Evolutionary conservation across 1,140 invertebrate species (phyloP), one percentile per base, ranked within the genome.

Genomic region (Microplitis demolitor): DNA sequence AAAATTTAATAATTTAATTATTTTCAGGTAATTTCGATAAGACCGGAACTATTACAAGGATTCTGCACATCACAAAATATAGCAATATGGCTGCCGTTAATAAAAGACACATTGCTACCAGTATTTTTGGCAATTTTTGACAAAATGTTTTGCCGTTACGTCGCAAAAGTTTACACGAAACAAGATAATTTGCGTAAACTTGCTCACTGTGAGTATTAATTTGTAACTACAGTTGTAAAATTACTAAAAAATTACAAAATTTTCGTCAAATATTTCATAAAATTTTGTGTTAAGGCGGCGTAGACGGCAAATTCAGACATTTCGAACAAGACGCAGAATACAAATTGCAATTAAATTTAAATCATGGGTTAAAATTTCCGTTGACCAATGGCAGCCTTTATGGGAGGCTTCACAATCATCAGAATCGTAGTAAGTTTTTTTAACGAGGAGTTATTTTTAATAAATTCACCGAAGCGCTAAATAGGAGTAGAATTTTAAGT

Each of bases 301-400:
- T 90, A 54, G 88, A 90, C 74, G 89, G 89, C 11, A 90, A 90
- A 78, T 90, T 90, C 78, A 82, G 89, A 9, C 88, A 87, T 13
- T 89, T 89, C 68, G 87, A 83, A 58, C 85, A 85, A 53, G 83
- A 85, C 67, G 77, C 80, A 54, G 84, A 84, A 63, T 83, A 86
- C 70, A 84, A 84, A 73, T 73, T 84, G 11, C 83, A 87, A 66
- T 74, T 85, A 80, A 88, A 87, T 75, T 78, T 81, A 68, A 85
- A 86, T 70, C 80, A 85, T 31, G 86, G 88, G 13, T 82, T 88
- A 14, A 89, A 90, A 73, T 91, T 91, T 77, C 90, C 90, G 6
- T 85, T 91, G 58, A 91, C 90, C 11, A 91, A 91, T 80, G 90
- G 90, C 51, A 91, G 90, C 51, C 83, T 89, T 39, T 89, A 89